A percentile compares a stretch with the other conserved stretches of the same genome.
These are phyloP conservation scores for Trichonephila clavata DNA, from an alignment of 1,140 invertebrate genomes.

Conservation along the genomic window DNA sequence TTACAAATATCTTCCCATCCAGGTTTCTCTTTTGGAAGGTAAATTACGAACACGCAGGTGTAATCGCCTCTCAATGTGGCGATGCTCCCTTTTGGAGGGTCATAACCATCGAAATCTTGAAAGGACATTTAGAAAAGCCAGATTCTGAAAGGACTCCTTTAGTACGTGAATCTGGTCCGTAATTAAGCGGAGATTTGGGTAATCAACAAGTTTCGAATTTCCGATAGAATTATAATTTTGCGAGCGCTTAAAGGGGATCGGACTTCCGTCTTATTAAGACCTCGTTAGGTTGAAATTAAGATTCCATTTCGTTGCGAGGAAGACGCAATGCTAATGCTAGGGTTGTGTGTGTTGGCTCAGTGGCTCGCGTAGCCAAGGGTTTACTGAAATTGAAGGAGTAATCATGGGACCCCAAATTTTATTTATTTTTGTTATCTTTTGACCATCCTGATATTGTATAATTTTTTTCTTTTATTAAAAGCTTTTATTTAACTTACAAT, in stretches of 20 bases:
- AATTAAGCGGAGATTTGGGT: conserved; percentile 63
- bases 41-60: no score
- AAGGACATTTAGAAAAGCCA: conserved; percentile 67
- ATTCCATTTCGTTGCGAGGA: neutral
- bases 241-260: conserved; percentile 13
- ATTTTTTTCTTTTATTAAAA: no score
- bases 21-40: no score
- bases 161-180: conserved; percentile 58
- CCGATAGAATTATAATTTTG: conserved; percentile 74
- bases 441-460: no score
- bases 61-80: neutral
- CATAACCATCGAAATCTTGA: conserved; percentile 67
- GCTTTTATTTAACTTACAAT: no score
- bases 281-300: conserved; percentile 52
- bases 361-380: no score
- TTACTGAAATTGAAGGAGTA: no score
- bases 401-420: no score
- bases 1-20: no score
- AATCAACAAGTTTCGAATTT: conserved; percentile 75
- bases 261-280: conserved; percentile 56
- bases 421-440: no score
- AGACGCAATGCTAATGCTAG: no score
- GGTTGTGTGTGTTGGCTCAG: no score
- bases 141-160: conserved; percentile 17
- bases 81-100: neutral